phyloP scores from a whole-genome alignment of 2,113 vertebrate species.

The Oryctolagus cuniculus region DNA sequence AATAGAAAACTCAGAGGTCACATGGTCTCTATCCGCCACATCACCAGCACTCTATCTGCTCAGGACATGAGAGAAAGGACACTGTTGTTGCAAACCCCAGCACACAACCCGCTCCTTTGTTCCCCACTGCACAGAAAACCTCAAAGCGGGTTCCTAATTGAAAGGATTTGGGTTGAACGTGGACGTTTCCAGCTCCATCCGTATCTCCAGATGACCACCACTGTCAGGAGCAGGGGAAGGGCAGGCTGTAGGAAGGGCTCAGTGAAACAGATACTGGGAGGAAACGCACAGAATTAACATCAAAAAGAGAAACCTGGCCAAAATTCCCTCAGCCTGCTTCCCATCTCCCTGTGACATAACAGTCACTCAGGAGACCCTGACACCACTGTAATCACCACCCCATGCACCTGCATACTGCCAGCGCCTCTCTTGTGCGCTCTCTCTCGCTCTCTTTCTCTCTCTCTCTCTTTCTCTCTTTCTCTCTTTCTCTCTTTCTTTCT shows the following conservation, averaged over 20 bases:
- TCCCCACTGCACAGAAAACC: not conserved
- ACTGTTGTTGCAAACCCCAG: slow-evolving; percentile 1
- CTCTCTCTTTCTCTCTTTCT: not conserved
- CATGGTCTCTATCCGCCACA: not conserved
- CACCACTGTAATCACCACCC: not conserved
- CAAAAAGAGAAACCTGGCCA: not conserved
- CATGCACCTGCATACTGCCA: not conserved
- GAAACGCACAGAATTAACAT: not conserved
- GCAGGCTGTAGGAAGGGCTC: not conserved
- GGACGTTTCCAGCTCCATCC: not conserved
- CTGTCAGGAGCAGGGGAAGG: slow-evolving; percentile 33
- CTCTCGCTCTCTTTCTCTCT: too few relatives aligned
- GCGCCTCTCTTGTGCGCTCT: not conserved
- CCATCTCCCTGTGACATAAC: not conserved
- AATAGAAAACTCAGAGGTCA: slow-evolving; percentile 25
- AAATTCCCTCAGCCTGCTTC: not conserved
- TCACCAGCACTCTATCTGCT: slow-evolving; percentile 16
- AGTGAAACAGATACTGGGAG: not conserved
- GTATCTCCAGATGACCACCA: not conserved
- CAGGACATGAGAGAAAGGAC: slow-evolving; percentile 55
- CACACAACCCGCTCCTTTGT: slow-evolving; percentile 15
- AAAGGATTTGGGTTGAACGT: not conserved
- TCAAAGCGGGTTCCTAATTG: not conserved
- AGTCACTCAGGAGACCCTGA: not conserved
- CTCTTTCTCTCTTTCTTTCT: too few relatives aligned